Percentiles rank a stretch among this genome's conserved stretches.
These are phyloP conservation scores for Dasyornis broadbenti DNA, from an alignment of 2,113 vertebrate genomes.

Conservation along the genomic window DNA sequence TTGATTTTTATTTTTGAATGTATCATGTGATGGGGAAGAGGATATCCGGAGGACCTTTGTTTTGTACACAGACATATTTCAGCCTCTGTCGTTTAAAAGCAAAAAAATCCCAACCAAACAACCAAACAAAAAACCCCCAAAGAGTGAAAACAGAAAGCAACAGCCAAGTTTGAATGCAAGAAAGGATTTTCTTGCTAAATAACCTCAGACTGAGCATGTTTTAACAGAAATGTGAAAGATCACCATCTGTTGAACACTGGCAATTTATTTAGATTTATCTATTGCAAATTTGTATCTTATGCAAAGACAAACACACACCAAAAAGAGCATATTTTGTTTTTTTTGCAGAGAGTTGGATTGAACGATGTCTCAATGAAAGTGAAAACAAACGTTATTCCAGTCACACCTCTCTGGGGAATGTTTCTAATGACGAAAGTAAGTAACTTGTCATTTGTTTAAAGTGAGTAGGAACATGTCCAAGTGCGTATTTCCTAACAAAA, in stretches of 20 bases:
- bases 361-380: slow-evolving; percentile 97
- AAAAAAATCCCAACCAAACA: neutral
- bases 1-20: neutral
- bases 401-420: slow-evolving; percentile 94
- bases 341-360: slow-evolving; percentile 98
- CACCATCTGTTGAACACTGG: neutral
- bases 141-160: neutral
- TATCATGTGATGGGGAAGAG: neutral
- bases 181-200: neutral
- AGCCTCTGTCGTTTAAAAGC: neutral
- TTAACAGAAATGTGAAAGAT: neutral
- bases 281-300: neutral
- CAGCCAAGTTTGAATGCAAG: neutral
- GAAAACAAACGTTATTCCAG: slow-evolving; percentile 96
- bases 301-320: neutral
- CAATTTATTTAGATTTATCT: neutral
- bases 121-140: neutral
- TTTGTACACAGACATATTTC: neutral
- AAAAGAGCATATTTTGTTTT: neutral
- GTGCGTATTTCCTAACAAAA: neutral
- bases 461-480: neutral
- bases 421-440: slow-evolving; percentile 99
- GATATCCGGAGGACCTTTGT: neutral
- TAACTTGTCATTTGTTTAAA: slow-evolving; percentile 21
- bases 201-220: neutral